Evolutionary conservation across 2,797 vertebrate species (phyloP).

Genomic region (Dicrostonyx torquatus): DNA sequence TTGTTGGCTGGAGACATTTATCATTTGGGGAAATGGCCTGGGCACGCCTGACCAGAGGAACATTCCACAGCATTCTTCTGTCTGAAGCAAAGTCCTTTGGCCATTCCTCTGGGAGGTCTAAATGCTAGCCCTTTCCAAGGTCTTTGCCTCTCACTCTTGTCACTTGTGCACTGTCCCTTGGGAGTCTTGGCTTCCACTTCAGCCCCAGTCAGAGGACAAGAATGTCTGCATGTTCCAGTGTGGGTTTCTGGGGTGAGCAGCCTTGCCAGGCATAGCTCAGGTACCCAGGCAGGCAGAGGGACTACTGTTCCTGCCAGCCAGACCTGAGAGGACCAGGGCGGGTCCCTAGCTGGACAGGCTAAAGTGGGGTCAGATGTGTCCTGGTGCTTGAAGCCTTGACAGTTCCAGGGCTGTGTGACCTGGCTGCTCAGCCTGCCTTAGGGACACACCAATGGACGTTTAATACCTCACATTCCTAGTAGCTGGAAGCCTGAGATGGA

Average conservation of each 20-base stretch:
- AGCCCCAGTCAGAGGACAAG: neutral
- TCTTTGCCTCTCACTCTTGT: neutral
- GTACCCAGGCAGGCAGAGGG: neutral
- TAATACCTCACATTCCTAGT: neutral
- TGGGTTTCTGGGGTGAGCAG: neutral
- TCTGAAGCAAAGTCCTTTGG: neutral
- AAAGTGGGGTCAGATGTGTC: accelerated
- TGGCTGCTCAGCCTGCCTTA: neutral
- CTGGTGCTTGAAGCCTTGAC: accelerated
- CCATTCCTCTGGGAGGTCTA: neutral
- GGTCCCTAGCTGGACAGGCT: accelerated
- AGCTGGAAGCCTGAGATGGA: neutral
- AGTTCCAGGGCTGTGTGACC: neutral
- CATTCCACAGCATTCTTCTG: neutral
- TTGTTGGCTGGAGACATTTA: no score
- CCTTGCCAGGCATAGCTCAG: no score
- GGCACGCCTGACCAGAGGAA: neutral
- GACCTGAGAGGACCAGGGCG: neutral
- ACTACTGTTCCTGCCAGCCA: accelerated
- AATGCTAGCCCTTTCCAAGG: neutral
- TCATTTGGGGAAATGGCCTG: neutral
- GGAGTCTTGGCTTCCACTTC: neutral
- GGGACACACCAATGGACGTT: neutral
- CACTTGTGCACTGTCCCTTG: neutral
- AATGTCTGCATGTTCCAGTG: neutral